Evolutionary conservation across 2,113 vertebrate genomes (phyloP).

Genomic region (Paramormyrops kingsleyae): DNA sequence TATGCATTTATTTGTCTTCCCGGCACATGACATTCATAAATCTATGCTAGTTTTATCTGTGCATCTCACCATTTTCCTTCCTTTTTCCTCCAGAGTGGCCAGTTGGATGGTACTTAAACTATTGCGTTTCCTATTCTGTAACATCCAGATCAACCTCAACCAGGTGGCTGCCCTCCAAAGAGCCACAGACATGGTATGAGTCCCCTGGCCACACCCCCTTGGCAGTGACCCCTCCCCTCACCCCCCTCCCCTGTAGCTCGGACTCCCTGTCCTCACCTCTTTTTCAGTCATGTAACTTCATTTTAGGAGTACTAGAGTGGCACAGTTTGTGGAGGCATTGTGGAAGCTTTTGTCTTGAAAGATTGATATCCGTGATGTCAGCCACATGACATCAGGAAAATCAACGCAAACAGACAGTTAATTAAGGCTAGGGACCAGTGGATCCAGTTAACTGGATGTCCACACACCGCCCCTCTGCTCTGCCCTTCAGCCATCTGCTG

Average conservation of each 20-base stretch:
- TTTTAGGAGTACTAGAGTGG: too few relatives aligned
- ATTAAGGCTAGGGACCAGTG: not conserved
- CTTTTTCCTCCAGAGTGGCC: conserved; percentile 40
- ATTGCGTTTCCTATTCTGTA: conserved; percentile 47
- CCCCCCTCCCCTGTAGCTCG: not conserved
- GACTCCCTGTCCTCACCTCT: not conserved
- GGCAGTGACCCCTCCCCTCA: not conserved
- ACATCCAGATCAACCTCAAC: conserved; percentile 59
- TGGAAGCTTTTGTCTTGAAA: not conserved
- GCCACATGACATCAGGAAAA: not conserved
- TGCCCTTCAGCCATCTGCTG: not conserved
- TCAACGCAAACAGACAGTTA: not conserved
- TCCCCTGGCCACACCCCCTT: not conserved
- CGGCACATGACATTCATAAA: not conserved
- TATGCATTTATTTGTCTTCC: not conserved
- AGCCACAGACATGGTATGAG: conserved; percentile 51
- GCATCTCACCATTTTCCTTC: not conserved
- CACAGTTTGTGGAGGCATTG: not conserved
- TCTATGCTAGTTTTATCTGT: conserved; percentile 19
- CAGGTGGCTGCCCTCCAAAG: conserved; percentile 51
- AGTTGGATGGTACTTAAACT: conserved; percentile 59
- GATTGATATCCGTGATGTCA: not conserved
- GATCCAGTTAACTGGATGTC: not conserved
- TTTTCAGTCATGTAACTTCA: not conserved
- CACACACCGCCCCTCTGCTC: not conserved